Evolutionary conservation across 2,113 vertebrate species (phyloP), one percentile per base, ranked within the genome.

Genomic region (Lanius collurio): DNA sequence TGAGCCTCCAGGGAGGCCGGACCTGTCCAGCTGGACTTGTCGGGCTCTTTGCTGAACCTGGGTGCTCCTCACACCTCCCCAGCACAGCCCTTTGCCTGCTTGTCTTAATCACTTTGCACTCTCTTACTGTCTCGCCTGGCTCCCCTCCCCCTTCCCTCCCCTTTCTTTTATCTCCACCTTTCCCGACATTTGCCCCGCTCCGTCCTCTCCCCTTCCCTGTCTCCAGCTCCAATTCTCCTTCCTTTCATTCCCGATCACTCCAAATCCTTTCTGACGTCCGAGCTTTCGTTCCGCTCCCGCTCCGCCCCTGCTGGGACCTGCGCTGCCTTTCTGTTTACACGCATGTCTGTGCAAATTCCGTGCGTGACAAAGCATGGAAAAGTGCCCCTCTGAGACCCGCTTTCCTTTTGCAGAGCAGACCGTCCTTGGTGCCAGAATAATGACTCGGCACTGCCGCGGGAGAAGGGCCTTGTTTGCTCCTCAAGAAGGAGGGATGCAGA

Each of bases 371-470:
- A 84, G 75, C 77, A 7, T 0, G 73, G 52, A 46, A 31, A 83
- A 95, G 65, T 2, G 33, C 63, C 71, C 90, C 94, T 60, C 55
- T 0, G 85, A 89, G 89, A 92, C 21, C 28, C 4, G 3, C 41
- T 90, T 87, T 83, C 47, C 62, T 92, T n/a, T 26, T 49, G 67
- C 70, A 75, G 74, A 59, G 37, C 85, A 85, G 71, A 6, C 22
- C 31, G 30, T 78, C 37, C 93, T 92, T 91, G 65, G 59, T 83
- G 65, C 70, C 60, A 18, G 37, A 94, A n/a, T 65, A 91, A 57
- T 96, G 96, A 96, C 69, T 96, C 94, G 84, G 94, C 93, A 46
- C 21, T 3, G 82, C 81, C 1, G 8, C 52, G 75, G 86, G 42
- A 75, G 50, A 31, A 9, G 67, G 67, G 68, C 33, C 0, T 2